Conservation (phyloP, 2,888 invertebrate genomes). For the Pristionchus mayeri region DNA sequence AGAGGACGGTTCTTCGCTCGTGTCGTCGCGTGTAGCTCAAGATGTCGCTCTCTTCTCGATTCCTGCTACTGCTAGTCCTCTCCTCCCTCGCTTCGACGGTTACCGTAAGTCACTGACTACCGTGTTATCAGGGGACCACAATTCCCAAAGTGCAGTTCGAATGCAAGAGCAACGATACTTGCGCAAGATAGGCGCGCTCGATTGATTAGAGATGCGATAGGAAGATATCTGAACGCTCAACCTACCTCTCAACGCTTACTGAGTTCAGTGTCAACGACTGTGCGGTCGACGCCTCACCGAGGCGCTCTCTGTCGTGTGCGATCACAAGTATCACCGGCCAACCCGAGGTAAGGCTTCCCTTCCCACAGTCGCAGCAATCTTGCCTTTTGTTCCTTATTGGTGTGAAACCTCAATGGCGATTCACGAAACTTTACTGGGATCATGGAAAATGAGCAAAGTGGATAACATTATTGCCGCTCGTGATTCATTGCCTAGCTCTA, state of each 20-base stretch:
- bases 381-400: too few species aligned
- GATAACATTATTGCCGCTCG: too few species aligned
- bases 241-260: background rate
- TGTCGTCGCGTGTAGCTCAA: background rate
- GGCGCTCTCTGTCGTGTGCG: constrained; percentile 27
- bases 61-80: constrained; percentile 1
- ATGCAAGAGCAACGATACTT: background rate
- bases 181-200: background rate
- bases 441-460: too few species aligned
- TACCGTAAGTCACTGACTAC: constrained; percentile 19
- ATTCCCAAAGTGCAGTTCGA: background rate
- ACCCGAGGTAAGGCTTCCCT: constrained; percentile 28
- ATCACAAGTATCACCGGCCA: constrained; percentile 42
- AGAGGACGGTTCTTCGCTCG: constrained; percentile 12
- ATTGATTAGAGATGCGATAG: background rate
- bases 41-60: background rate
- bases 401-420: too few species aligned
- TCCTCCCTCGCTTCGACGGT: background rate
- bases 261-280: constrained; percentile 27
- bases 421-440: too few species aligned
- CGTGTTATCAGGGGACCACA: background rate
- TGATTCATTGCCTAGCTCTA: too few species aligned
- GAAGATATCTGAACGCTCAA: background rate
- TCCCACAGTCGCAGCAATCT: too few species aligned
- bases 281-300: constrained; percentile 44